Percentiles rank a stretch among this genome's conserved stretches.
phyloP scores from a whole-genome alignment of 2,797 vertebrate genomes.

The Lemur catta region DNA sequence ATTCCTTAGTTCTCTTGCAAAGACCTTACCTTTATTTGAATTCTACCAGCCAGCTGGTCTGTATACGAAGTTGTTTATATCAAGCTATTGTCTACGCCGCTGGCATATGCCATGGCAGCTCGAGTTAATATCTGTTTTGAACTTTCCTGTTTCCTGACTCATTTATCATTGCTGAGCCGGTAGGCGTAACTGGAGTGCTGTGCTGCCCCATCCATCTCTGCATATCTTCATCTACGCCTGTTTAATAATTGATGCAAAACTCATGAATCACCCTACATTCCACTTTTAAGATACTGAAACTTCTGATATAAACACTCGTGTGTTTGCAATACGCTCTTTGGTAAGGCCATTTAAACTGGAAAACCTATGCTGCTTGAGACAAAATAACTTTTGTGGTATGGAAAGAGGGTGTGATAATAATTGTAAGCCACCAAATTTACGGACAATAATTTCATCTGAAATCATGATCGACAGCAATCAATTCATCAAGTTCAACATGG shows the following conservation, averaged over 20 bases:
- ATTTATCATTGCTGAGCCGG: slow-evolving; percentile 55
- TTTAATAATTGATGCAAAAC: slow-evolving; percentile 67
- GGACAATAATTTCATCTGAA: neutral
- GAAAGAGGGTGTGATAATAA: neutral
- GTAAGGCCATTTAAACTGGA: neutral
- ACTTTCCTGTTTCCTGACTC: slow-evolving; percentile 47
- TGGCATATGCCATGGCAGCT: neutral
- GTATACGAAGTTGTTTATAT: neutral
- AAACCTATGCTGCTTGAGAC: neutral
- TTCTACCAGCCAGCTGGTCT: neutral
- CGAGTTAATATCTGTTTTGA: slow-evolving; percentile 40
- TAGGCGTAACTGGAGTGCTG: slow-evolving; percentile 10
- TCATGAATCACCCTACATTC: slow-evolving; percentile 59
- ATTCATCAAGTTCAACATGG: neutral
- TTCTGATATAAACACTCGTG: neutral
- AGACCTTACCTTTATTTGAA: neutral
- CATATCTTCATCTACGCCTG: slow-evolving; percentile 45
- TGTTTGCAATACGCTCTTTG: neutral
- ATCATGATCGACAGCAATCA: neutral
- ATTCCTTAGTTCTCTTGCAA: neutral
- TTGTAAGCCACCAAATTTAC: neutral
- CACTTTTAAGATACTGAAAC: slow-evolving; percentile 29
- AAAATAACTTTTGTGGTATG: neutral
- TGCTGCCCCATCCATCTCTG: slow-evolving; percentile 34
- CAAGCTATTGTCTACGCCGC: neutral